Evolutionary conservation across 2,113 vertebrate genomes (phyloP).

Genomic region (Mobula birostris): DNA sequence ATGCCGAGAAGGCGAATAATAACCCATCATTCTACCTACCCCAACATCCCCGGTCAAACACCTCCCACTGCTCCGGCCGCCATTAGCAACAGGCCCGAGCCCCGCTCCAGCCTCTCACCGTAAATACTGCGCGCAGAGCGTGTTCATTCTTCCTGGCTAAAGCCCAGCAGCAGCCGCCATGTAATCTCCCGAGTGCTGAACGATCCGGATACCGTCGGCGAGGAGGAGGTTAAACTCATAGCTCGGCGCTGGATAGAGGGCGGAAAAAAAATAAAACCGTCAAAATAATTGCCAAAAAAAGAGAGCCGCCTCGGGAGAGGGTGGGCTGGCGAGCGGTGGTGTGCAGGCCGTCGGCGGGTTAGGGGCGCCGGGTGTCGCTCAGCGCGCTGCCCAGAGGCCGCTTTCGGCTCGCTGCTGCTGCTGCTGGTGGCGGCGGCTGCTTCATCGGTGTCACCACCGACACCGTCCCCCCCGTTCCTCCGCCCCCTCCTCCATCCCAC

Average conservation of each 20-base stretch:
- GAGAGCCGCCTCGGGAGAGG: background rate
- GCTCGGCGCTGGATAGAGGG: slow-evolving; percentile 45
- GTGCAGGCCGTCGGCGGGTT: slow-evolving; percentile 47
- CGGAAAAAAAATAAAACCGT: background rate
- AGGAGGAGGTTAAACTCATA: slow-evolving; percentile 36
- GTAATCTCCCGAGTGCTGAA: slow-evolving; percentile 39
- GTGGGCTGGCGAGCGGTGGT: slow-evolving; percentile 41
- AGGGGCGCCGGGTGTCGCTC: slow-evolving; percentile 39
- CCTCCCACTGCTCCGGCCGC: slow-evolving; percentile 20
- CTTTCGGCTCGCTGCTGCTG: background rate
- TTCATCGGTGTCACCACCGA: slow-evolving; percentile 23
- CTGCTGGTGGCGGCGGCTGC: background rate
- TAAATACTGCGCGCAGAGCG: slow-evolving; percentile 69
- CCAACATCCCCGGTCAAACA: background rate
- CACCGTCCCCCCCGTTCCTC: background rate
- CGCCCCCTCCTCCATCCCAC: no score
- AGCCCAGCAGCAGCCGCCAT: slow-evolving; percentile 43
- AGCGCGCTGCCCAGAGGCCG: slow-evolving; percentile 9
- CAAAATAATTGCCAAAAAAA: no score
- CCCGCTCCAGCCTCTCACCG: slow-evolving; percentile 51
- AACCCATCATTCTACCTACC: background rate
- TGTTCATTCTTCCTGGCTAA: slow-evolving; percentile 65
- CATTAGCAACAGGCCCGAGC: background rate
- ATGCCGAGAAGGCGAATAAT: background rate
- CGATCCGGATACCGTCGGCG: slow-evolving; percentile 34